A percentile compares a stretch with the other conserved stretches of the same genome.
Conservation (phyloP, 2,797 vertebrate genomes). For the Semotilus atromaculatus region DNA sequence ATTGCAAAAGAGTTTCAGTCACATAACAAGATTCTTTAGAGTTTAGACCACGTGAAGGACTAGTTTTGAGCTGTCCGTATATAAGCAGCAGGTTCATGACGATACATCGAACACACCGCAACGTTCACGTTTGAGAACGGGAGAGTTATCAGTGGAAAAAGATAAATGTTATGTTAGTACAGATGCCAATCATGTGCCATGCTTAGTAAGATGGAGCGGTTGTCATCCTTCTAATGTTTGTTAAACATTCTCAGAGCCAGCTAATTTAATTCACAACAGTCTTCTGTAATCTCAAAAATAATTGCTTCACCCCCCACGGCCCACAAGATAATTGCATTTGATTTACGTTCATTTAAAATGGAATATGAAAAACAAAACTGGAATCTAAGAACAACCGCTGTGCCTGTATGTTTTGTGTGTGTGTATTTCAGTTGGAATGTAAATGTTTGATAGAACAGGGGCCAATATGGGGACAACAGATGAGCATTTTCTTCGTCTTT, state of each 20-base stretch:
- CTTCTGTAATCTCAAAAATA: conserved; percentile 47
- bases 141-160: neutral
- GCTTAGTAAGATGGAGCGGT: conserved; percentile 34
- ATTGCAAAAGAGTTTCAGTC: conserved; percentile 33
- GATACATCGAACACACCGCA: neutral
- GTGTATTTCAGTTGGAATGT: conserved; percentile 52
- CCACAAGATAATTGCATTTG: conserved; percentile 55
- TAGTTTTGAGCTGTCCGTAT: neutral
- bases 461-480: conserved; percentile 11
- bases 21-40: conserved; percentile 1
- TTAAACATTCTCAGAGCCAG: conserved; percentile 52
- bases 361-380: conserved; percentile 47
- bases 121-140: neutral
- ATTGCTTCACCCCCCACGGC: conserved; percentile 41
- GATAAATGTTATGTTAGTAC: conserved; percentile 26
- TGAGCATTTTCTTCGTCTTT: neutral
- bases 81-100: neutral
- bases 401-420: conserved; percentile 31
- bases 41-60: neutral
- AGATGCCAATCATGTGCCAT: conserved; percentile 23
- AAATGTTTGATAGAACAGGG: conserved; percentile 46
- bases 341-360: conserved; percentile 54
- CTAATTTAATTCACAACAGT: conserved; percentile 57
- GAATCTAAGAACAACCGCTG: conserved; percentile 28
- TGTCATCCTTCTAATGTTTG: conserved; percentile 54